Evolutionary conservation across 2,797 vertebrate species (phyloP), one percentile per base, ranked within the genome.

Genomic region (Syngnathus acus): DNA sequence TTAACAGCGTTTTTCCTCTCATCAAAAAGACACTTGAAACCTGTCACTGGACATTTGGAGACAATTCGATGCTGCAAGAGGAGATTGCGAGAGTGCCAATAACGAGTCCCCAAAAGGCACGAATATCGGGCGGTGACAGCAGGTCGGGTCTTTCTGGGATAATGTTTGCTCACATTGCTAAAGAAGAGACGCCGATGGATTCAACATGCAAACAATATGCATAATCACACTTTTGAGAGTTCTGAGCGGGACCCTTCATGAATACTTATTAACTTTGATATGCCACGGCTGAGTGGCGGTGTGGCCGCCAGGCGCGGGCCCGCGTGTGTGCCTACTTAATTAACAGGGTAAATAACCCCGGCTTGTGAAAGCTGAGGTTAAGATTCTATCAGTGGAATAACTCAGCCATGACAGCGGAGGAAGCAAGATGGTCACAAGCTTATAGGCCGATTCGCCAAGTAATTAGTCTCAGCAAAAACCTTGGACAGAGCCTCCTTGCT

Each of bases 311-410:
- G 71, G 67, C 26, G 32, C 68, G 72, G 68, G 70, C 62, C 68
- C 65, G 72, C 42, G 53, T 77, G 70, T 66, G 6, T 62, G 71
- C 78, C 72, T 51, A 67, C 81, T 76, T 85, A 83, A 88, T 88
- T 86, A 88, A 80, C 69, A 68, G 73, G 63, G 73, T 85, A 88
- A 87, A 90, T 83, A 89, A 87, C 84, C 65, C 62, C 16, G 59
- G 78, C 71, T 73, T 66, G 73, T 75, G 69, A 79, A 87, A 85
- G 82, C 70, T 69, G 66, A 68, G 79, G 79, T 82, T 84, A 87
- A 82, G 82, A 88, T 86, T 83, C 72, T 76, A 87, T 90, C 85
- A 85, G 71, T 75, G 73, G 73, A 82, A 76, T 81, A 69, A 78
- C 62, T 89, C 80, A 87, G 70, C 78, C 84, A 64, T 84, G 82